Evolutionary conservation across 2,113 vertebrate genomes (phyloP).

Genomic region (Poeciliopsis occidentalis): DNA sequence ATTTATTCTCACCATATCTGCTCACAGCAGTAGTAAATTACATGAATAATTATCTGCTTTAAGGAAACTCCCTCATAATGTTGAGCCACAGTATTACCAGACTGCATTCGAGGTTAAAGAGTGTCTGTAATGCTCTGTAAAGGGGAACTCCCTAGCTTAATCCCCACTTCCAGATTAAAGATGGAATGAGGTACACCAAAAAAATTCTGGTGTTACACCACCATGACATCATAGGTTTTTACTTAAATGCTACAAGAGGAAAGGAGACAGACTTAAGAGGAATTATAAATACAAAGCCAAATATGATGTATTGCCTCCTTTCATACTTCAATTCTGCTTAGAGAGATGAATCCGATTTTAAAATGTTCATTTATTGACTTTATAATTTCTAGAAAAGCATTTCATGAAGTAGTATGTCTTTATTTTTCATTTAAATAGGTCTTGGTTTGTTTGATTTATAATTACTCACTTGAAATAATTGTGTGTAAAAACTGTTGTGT

Average conservation of each 20-base stretch:
- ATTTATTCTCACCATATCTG: constrained; percentile 27
- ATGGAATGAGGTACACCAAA: constrained; percentile 48
- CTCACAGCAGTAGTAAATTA: constrained; percentile 39
- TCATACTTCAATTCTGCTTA: neutral
- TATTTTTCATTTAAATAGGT: no score
- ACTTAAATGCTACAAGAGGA: neutral
- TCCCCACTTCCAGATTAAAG: constrained; percentile 48
- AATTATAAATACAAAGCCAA: neutral
- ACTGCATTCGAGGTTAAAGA: constrained; percentile 49
- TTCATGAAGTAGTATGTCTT: no score
- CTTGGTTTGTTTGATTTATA: neutral
- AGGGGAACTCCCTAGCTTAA: constrained; percentile 25
- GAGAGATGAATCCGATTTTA: neutral
- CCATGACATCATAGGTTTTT: constrained; percentile 35
- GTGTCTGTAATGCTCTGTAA: constrained; percentile 25
- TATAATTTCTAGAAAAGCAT: no score
- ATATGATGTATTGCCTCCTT: constrained; percentile 13
- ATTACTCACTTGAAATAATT: neutral
- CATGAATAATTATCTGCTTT: constrained; percentile 27
- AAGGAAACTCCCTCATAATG: constrained; percentile 42
- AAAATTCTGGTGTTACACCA: constrained; percentile 28
- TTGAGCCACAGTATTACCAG: constrained; percentile 26
- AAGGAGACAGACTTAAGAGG: neutral
- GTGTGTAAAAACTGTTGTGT: neutral
- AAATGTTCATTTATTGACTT: no score